Base-by-base conservation (phyloP, 2,888 invertebrate species). In the Bellardia pandia region DNA sequence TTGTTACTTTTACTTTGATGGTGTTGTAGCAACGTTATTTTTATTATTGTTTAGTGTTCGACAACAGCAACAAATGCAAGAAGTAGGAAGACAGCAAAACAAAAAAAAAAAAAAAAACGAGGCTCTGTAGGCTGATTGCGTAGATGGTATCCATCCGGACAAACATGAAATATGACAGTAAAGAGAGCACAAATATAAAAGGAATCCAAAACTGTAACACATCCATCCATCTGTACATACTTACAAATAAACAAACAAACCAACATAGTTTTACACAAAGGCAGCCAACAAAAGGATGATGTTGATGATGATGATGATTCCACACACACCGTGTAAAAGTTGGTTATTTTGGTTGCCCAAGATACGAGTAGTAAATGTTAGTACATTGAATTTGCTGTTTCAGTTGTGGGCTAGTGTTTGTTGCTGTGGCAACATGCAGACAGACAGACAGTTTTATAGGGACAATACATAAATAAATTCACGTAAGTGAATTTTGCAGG, bases 111-210 rank as follows among this genome's bases (percentile, higher is more conserved):
- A 56, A 16, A 58, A 33, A 37, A 42, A 71, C 56, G 62, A 77
- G 51, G 14, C 64, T 75, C 85, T 82, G 87, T 85, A 78, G 87
- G 87, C 87, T 85, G 87, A 82, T 85, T 87, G 87, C 87, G 87
- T 87, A 87, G 87, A 87, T 87, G 87, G 85, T 85, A 87, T 76
- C 81, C 87, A 82, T 85, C 85, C 87, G 85, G 77, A 78, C 85
- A 85, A 87, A 87, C 87, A 87, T 87, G 87, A 87, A 87, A 87
- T 87, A 87, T 87, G 87, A 87, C 87, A 87, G 87, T 87, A 87
- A 87, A 87, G 87, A 85, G 87, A 87, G 87, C 87, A 87, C 87
- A 87, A 85, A 85, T 85, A 87, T 78, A 87, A 87, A 85, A 87
- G 75, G 30, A 85, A 82, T 81, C 58, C 85, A 85, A 85, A 76